phyloP scores from a whole-genome alignment of 2,888 invertebrate species.

The Diplolepis rosae region DNA sequence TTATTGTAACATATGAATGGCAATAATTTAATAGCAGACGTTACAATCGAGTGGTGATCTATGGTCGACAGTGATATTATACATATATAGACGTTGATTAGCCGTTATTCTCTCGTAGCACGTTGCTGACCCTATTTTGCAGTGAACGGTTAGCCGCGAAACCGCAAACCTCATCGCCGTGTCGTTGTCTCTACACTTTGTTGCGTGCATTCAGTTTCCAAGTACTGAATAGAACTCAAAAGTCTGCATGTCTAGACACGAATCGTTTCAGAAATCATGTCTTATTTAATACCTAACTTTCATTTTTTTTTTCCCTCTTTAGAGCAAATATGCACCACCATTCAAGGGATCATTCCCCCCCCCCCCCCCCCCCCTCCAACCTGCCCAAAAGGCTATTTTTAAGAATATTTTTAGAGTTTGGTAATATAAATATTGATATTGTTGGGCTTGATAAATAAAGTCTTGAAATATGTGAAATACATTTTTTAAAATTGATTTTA shows the following conservation, averaged over 20 bases:
- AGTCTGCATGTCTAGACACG: not conserved
- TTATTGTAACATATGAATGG: not conserved
- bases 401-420: too few relatives aligned
- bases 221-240: slow-evolving; percentile 32
- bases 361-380: too few relatives aligned
- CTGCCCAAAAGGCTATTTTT: too few relatives aligned
- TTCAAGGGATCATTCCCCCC: too few relatives aligned
- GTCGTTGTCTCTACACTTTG: slow-evolving; percentile 43
- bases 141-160: slow-evolving; percentile 59
- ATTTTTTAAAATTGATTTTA: too few relatives aligned
- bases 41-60: slow-evolving; percentile 4
- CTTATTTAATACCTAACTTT: slow-evolving; percentile 41
- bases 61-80: slow-evolving; percentile 53
- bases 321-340: not conserved
- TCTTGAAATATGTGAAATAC: too few relatives aligned
- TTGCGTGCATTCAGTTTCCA: slow-evolving; percentile 46
- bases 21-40: not conserved
- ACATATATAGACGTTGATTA: slow-evolving; percentile 55
- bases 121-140: slow-evolving; percentile 57
- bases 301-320: slow-evolving; percentile 3
- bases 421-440: too few relatives aligned
- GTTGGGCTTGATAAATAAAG: too few relatives aligned
- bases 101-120: slow-evolving; percentile 56
- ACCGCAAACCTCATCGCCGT: slow-evolving; percentile 51
- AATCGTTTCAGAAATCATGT: slow-evolving; percentile 37